Evolutionary conservation across 2,113 vertebrate genomes (phyloP), one percentile per base, ranked within the genome.

Genomic region (Lota lota): DNA sequence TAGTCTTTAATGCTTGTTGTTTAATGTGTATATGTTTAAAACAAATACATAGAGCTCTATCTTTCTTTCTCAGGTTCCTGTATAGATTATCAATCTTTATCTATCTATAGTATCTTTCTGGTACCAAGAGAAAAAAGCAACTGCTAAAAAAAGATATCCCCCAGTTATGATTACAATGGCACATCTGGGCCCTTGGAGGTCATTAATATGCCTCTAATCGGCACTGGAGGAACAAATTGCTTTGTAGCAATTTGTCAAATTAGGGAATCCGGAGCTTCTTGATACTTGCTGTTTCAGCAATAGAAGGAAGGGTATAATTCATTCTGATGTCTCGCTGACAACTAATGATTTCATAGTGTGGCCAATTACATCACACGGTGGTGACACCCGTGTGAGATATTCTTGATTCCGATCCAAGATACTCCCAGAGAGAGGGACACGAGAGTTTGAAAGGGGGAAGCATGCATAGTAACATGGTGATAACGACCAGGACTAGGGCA

Each of bases 241-340:
- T 73, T 11, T 47, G 74, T 22, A 12, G 67, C 78, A 83, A 86
- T 88, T 75, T 81, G 67, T 4, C 64, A 63, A 83, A 88, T 81
- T 36, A 79, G 78, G 66, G 75, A 76, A 73, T 69, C 62, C 36
- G 14, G 53, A 67, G 78, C 62, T 56, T 74, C 69, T 40, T 17
- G 66, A 66, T 64, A 57, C 71, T 77, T 19, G n/a, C 73, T 79
- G 79, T 70, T 69, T 75, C 2, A 0, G 22, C 28, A 57, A 65
- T 72, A 58, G 61, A 12, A 75, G 40, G 36, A n/a, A 19, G 24
- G 11, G 51, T 14, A n/a, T 40, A n/a, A 59, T 33, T 24, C 68
- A 60, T 47, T 47, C 12, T 47, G 40, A 75, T 68, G 73, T 54
- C 66, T 74, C 18, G 11, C 17, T 71, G 51, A 24, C 22, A 66